Evolutionary conservation across 2,113 vertebrate genomes (phyloP).

Genomic region (Vombatus ursinus): DNA sequence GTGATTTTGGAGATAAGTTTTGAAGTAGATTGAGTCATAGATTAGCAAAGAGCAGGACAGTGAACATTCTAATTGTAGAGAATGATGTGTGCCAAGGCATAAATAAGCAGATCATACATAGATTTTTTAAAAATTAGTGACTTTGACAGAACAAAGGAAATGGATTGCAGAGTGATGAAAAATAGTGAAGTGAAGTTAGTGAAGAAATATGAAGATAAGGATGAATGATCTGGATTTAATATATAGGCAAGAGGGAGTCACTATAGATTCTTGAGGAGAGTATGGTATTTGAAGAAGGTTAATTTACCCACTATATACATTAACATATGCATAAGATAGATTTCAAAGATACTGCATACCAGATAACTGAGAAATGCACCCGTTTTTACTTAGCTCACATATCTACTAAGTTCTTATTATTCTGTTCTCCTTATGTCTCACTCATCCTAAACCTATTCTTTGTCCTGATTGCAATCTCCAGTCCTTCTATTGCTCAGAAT

Average conservation of each 20-base stretch:
- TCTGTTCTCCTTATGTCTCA: not conserved
- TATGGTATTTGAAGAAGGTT: not conserved
- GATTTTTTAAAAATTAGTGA: not conserved
- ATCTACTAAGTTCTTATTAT: not conserved
- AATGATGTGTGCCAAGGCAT: not conserved
- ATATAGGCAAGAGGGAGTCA: not conserved
- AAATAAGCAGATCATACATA: not conserved
- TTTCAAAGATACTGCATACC: not conserved
- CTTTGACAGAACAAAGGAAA: constrained; percentile 21
- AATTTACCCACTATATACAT: not conserved
- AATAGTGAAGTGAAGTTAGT: too few relatives aligned
- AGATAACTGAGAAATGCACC: too few relatives aligned
- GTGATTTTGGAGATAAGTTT: not conserved
- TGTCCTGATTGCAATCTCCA: not conserved
- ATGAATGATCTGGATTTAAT: not conserved
- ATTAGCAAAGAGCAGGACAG: constrained; percentile 16
- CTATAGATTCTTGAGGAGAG: not conserved
- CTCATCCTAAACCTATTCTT: not conserved
- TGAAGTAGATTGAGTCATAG: not conserved
- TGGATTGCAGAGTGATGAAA: not conserved
- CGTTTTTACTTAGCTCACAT: not conserved
- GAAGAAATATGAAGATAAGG: not conserved
- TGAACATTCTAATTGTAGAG: not conserved
- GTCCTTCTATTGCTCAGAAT: not conserved
- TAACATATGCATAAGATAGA: not conserved